Evolutionary conservation across 2,113 vertebrate genomes (phyloP).

Genomic region (Tauraco erythrolophus): DNA sequence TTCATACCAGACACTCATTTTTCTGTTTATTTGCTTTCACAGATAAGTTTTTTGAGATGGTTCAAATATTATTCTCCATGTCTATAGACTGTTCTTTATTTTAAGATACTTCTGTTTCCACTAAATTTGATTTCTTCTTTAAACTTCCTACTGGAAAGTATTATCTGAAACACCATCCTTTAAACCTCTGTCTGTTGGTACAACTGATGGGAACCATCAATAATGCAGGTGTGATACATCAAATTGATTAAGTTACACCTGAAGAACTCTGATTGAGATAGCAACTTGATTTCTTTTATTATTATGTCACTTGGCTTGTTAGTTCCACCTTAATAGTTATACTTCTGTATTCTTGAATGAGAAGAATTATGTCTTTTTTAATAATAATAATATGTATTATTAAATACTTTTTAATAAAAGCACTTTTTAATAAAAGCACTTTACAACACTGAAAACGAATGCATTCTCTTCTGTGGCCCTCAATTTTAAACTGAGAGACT

Average conservation of each 20-base stretch:
- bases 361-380: not conserved
- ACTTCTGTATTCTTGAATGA: not conserved
- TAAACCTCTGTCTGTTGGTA: not conserved
- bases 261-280: not conserved
- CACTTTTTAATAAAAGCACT: no score
- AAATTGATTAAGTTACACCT: not conserved
- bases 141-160: not conserved
- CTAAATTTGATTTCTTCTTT: not conserved
- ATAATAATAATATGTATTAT: not conserved
- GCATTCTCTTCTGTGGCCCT: not conserved
- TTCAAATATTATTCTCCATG: not conserved
- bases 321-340: not conserved
- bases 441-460: not conserved
- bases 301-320: not conserved
- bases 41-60: not conserved
- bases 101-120: not conserved
- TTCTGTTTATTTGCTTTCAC: not conserved
- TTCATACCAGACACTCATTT: not conserved
- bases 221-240: not conserved
- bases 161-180: not conserved
- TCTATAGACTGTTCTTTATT: not conserved
- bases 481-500: not conserved
- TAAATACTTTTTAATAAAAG: no score
- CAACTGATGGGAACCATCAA: not conserved
- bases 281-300: not conserved